Evolutionary conservation across 2,888 invertebrate genomes (phyloP), one percentile per base, ranked within the genome.

Genomic region (Myathropa florea): DNA sequence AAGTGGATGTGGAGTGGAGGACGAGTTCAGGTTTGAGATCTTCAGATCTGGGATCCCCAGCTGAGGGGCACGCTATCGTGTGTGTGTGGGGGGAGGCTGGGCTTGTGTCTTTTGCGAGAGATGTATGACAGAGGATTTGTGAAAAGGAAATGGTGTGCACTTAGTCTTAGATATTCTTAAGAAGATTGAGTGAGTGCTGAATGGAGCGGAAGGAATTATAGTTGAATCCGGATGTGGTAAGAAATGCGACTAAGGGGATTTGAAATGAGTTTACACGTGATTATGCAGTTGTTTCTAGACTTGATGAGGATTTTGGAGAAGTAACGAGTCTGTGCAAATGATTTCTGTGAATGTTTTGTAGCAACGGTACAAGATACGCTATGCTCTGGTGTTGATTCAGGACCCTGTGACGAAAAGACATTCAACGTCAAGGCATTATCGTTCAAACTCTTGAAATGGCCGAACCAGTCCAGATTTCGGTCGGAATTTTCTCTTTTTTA

Each of bases 1-100:
- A 81, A 84, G 79, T 64, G 59, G 68, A 60, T 83, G 64, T 6
- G 2, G 30, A 57, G 59, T 36, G 36, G 33, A 26, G 70, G 33
- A 28, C 26, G 28, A 7, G 46, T 18, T 18, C 46, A 46, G 46
- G 7, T n/a, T 18, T 46, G 18, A 39, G 39, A 39, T n/a, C 39
- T 14, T 4, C 1, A n/a, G 39, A n/a, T n/a, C 39, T n/a, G 3
- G n/a, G 39, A n/a, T 39, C n/a, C 2, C 39, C 14, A n/a, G n/a
- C 6, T 28, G 1, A n/a, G 39, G n/a, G 39, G 39, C 39, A 39
- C 1, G n/a, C 4, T 39, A 39, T n/a, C n/a, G 18, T 18, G 6
- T 33, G 33, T 3, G 18, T 2, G 46, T 2, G 3, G 3, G 2
- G 39, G 14, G 14, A 2, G 39, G 39, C n/a, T 9, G 2, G 1